These are phyloP conservation scores for Pseudonaja textilis DNA, from an alignment of 2,113 vertebrate species.

Conservation along the genomic window DNA sequence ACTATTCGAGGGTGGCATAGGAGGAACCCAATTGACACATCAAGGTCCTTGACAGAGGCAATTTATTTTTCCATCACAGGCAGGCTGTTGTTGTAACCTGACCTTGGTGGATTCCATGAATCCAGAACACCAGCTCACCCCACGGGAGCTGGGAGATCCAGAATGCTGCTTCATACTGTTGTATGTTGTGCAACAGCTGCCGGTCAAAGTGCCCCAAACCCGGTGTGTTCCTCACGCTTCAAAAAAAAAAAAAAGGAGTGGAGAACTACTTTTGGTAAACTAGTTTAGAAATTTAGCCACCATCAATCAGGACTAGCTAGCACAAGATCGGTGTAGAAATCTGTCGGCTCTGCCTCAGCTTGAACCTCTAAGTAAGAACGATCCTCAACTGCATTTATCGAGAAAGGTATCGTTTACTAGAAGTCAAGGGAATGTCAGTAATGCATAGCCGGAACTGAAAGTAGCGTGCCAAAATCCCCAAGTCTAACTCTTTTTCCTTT, in stretches of 20 bases:
- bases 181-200: conserved; percentile 41
- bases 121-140: not conserved
- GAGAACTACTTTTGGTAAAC: conserved; percentile 14
- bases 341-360: not conserved
- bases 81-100: conserved; percentile 2
- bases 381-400: not conserved
- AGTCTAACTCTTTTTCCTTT: too few relatives aligned
- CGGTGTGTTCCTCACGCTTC: not conserved
- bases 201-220: conserved; percentile 15
- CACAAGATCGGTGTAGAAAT: not conserved
- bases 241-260: not conserved
- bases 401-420: not conserved
- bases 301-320: not conserved
- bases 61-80: not conserved
- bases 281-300: not conserved
- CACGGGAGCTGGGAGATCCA: conserved; percentile 45
- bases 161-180: conserved; percentile 40
- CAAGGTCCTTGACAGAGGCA: conserved; percentile 17
- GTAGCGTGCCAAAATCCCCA: too few relatives aligned
- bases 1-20: conserved; percentile 21
- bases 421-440: not conserved
- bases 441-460: not conserved
- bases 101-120: not conserved
- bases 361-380: not conserved
- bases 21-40: conserved; percentile 33